Conservation (phyloP, 2,797 vertebrate species). For the Chromobotia macracanthus region DNA sequence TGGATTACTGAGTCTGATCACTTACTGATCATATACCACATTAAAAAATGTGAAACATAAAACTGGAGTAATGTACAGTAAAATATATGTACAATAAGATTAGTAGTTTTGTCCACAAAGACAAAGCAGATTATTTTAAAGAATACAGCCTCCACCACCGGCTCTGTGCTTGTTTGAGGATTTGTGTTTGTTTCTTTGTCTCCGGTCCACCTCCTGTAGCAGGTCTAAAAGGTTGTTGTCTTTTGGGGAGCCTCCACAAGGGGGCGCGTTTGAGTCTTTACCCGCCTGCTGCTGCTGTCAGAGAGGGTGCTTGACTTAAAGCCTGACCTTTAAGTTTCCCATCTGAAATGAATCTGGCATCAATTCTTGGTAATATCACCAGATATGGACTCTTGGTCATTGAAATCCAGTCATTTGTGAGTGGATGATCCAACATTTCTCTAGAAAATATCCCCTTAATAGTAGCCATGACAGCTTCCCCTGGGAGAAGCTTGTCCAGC, state of each 20-base stretch:
- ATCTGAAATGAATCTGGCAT: not conserved
- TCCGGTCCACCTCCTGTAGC: constrained; percentile 81
- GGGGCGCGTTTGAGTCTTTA: constrained; percentile 52
- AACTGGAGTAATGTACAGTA: too few species aligned
- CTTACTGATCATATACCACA: too few species aligned
- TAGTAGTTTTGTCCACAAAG: too few species aligned
- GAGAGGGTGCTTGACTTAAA: not conserved
- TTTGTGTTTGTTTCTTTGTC: constrained; percentile 74
- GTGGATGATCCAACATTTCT: not conserved
- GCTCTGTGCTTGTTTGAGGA: constrained; percentile 44
- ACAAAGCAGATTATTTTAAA: too few species aligned
- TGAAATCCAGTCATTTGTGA: constrained; percentile 9
- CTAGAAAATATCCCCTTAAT: constrained; percentile 22
- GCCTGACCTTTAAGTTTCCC: not conserved
- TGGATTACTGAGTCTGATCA: too few species aligned
- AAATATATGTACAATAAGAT: too few species aligned
- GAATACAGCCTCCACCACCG: constrained; percentile 26
- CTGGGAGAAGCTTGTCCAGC: too few species aligned
- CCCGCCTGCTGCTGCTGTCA: constrained; percentile 24
- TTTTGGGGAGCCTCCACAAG: constrained; percentile 62
- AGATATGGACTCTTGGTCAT: not conserved
- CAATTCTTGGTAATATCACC: not conserved
- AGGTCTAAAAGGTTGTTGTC: constrained; percentile 74
- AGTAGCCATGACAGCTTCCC: not conserved
- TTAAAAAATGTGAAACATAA: too few species aligned